A percentile compares a stretch with the other conserved stretches of the same genome.
Evolutionary conservation across 2,797 vertebrate species (phyloP).

Genomic region (Dipus sagitta): DNA sequence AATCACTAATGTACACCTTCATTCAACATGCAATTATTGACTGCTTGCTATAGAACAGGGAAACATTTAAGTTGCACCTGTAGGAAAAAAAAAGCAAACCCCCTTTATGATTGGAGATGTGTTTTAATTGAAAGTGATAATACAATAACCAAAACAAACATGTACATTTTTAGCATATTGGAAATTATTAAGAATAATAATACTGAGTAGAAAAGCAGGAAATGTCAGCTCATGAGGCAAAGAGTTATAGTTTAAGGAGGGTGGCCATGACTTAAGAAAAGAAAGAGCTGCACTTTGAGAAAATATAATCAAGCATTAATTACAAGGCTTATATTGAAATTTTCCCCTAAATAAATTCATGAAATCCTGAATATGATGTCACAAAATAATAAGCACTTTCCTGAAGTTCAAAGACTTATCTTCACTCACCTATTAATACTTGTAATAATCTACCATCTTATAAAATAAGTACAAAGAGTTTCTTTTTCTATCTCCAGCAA

Average conservation of each 20-base stretch:
- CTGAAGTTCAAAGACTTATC: neutral
- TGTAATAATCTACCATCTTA: neutral
- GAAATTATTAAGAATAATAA: neutral
- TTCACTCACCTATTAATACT: neutral
- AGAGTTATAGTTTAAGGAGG: neutral
- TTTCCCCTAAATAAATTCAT: neutral
- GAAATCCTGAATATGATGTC: neutral
- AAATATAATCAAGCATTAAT: neutral
- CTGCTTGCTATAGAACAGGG: neutral
- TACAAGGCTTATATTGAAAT: neutral
- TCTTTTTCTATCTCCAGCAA: constrained; percentile 13
- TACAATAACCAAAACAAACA: neutral
- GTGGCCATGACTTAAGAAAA: neutral
- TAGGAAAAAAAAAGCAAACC: neutral
- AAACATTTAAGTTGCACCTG: neutral
- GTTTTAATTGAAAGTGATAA: constrained; percentile 20
- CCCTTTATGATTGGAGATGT: neutral
- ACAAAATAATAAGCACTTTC: neutral
- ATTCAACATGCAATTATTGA: neutral
- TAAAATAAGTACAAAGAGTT: constrained; percentile 1
- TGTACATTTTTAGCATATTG: neutral
- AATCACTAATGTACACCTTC: neutral
- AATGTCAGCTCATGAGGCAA: neutral
- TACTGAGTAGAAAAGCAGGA: neutral
- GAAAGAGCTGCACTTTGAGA: neutral